These are phyloP conservation scores for Cataglyphis rosenhaueri DNA, from an alignment of 2,888 invertebrate species.

Conservation along the genomic window DNA sequence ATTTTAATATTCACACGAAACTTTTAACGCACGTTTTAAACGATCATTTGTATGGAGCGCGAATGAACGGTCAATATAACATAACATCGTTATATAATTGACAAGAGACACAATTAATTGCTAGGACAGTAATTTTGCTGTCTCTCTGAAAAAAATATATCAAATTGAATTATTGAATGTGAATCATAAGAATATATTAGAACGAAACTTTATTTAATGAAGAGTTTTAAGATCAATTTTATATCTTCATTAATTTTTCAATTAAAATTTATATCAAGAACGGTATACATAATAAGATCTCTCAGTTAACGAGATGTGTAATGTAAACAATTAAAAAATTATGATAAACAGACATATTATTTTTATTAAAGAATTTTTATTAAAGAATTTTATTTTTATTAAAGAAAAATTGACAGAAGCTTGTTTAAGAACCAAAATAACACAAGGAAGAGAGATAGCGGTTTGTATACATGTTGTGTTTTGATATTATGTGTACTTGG, in stretches of 20 bases:
- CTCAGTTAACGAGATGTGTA: not conserved
- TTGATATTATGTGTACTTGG: conserved; percentile 1
- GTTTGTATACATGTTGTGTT: not conserved
- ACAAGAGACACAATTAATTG: not conserved
- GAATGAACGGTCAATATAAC: not conserved
- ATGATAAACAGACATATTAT: not conserved
- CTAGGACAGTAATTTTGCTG: not conserved
- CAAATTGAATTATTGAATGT: not conserved
- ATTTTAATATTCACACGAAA: conserved; percentile 14
- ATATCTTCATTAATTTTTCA: not conserved
- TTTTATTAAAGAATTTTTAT: no score
- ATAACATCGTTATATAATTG: not conserved
- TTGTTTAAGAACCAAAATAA: not conserved
- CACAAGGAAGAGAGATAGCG: not conserved
- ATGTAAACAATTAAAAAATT: not conserved
- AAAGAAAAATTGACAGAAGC: not conserved
- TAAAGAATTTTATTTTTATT: not conserved
- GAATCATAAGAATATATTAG: not conserved
- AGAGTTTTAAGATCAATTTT: not conserved
- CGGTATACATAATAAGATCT: no score
- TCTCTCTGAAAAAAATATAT: not conserved
- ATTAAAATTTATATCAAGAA: not conserved
- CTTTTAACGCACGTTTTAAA: conserved; percentile 21
- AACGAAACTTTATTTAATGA: not conserved
- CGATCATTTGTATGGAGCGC: not conserved